phyloP scores from a whole-genome alignment of 2,888 invertebrate species.

The Hirtodrosophila confusa region DNA sequence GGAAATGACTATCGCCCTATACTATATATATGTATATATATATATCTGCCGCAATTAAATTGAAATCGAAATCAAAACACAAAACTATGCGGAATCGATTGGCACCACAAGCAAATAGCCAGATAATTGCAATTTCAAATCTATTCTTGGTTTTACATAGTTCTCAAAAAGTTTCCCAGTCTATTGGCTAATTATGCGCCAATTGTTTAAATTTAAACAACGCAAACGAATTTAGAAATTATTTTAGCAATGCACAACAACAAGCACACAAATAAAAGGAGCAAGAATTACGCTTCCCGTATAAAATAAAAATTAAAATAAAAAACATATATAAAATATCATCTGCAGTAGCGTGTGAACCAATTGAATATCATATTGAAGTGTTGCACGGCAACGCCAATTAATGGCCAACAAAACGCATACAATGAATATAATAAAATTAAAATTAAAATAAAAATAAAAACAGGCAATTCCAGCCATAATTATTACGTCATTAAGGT shows the following conservation, averaged over 20 bases:
- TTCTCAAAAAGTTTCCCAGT: conserved; percentile 9
- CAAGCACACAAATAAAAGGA: conserved; percentile 4
- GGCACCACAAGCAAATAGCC: conserved; percentile 55
- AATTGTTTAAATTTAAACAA: conserved; percentile 56
- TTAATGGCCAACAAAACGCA: conserved; percentile 46
- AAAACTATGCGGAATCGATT: conserved; percentile 82
- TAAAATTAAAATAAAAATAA: neutral
- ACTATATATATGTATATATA: neutral
- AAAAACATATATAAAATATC: neutral
- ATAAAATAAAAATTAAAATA: no score
- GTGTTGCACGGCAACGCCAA: conserved; percentile 38
- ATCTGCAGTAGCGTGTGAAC: conserved; percentile 61
- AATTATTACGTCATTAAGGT: conserved; percentile 73
- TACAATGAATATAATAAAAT: conserved; percentile 46
- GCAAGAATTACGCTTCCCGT: conserved; percentile 51
- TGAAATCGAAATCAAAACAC: conserved; percentile 77
- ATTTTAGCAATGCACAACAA: conserved; percentile 47
- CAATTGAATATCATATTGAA: conserved; percentile 35
- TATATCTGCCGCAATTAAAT: conserved; percentile 43
- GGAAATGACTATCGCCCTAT: conserved; percentile 24
- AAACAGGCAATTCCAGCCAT: conserved; percentile 46
- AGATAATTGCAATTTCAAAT: conserved; percentile 64
- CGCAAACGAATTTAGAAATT: conserved; percentile 49
- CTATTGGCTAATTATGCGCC: conserved; percentile 53
- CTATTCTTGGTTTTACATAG: conserved; percentile 50